Percentiles rank a stretch among this genome's conserved stretches.
Evolutionary conservation across 2,113 vertebrate species (phyloP).

Genomic region (Phyllopteryx taeniolatus): DNA sequence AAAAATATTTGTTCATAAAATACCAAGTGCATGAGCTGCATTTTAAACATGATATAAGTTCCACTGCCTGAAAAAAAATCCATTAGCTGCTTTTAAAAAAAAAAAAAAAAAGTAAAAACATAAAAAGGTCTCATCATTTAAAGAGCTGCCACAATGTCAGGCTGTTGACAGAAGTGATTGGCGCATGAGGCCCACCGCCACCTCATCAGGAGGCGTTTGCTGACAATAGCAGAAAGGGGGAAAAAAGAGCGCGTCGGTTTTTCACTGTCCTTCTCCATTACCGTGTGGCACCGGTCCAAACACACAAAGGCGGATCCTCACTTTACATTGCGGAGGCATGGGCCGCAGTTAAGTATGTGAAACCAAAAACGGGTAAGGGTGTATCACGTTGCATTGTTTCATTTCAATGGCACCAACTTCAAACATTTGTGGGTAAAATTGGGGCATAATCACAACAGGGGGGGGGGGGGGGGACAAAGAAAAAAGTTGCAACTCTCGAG

Average conservation of each 20-base stretch:
- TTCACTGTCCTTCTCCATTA: conserved; percentile 58
- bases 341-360: background rate
- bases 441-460: too few species aligned
- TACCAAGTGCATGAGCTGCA: background rate
- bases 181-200: conserved; percentile 15
- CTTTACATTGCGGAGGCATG: conserved; percentile 29
- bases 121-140: conserved; percentile 13
- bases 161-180: conserved; percentile 40
- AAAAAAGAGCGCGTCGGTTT: conserved; percentile 37
- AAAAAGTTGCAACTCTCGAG: background rate
- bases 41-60: background rate
- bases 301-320: conserved; percentile 26
- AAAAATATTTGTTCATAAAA: too few species aligned
- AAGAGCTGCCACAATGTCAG: conserved; percentile 32
- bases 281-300: conserved; percentile 52
- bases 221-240: conserved; percentile 51
- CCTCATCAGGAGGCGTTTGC: conserved; percentile 27
- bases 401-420: background rate
- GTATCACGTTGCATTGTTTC: conserved; percentile 34
- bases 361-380: conserved; percentile 23
- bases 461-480: too few species aligned
- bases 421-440: background rate
- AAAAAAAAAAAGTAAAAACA: background rate
- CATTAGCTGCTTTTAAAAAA: background rate
- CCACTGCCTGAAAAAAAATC: background rate